Percentiles rank a stretch among this genome's conserved stretches.
phyloP scores from a whole-genome alignment of 2,888 invertebrate genomes.

The Heliothis peltigera region DNA sequence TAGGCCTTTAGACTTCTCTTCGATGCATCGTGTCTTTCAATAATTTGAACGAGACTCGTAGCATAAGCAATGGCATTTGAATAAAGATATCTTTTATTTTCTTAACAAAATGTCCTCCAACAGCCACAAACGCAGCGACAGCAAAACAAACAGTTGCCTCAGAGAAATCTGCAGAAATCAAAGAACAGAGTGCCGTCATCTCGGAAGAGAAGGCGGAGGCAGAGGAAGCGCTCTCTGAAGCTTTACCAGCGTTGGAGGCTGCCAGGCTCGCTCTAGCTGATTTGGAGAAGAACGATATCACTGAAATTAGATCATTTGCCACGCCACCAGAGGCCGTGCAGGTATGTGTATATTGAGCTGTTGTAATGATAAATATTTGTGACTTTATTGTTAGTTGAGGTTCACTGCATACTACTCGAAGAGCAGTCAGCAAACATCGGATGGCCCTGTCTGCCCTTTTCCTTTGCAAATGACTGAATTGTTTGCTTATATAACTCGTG shows the following conservation, averaged over 20 bases:
- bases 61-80: background rate
- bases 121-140: conserved; percentile 92
- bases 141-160: conserved; percentile 95
- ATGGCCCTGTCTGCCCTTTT: no score
- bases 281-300: conserved; percentile 96
- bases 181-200: conserved; percentile 94
- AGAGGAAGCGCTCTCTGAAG: conserved; percentile 94
- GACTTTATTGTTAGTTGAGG: background rate
- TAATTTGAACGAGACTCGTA: no score
- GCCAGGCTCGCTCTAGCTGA: conserved; percentile 95
- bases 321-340: conserved; percentile 97
- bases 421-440: no score
- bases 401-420: no score
- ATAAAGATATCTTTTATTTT: no score
- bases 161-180: conserved; percentile 94
- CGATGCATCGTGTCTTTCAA: no score
- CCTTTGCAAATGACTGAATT: no score
- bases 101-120: background rate
- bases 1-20: no score
- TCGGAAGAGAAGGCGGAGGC: conserved; percentile 95
- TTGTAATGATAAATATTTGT: background rate
- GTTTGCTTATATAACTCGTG: background rate
- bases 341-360: conserved; percentile 65
- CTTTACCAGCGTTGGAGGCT: conserved; percentile 95
- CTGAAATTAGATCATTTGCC: conserved; percentile 97